Conservation (phyloP, 1,140 invertebrate genomes). For the Aethina tumida region DNA sequence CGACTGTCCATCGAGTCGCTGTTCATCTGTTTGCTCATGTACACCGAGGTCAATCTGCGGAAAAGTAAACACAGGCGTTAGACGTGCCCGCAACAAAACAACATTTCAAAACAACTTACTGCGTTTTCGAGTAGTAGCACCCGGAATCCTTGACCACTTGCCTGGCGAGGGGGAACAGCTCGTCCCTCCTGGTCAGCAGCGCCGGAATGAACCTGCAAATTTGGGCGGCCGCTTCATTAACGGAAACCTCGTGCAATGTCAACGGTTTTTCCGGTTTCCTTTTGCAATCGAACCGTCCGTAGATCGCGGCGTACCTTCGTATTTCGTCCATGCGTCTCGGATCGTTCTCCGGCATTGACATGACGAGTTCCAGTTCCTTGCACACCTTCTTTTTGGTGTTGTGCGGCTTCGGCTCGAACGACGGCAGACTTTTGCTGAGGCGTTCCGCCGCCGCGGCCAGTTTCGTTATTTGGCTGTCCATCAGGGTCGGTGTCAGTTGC, state of each 20-base stretch:
- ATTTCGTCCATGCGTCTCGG: slow-evolving; percentile 86
- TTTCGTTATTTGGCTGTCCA: slow-evolving; percentile 74
- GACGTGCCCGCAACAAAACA: background rate
- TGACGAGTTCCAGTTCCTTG: slow-evolving; percentile 83
- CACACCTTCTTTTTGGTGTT: slow-evolving; percentile 89
- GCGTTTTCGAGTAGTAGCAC: slow-evolving; percentile 52
- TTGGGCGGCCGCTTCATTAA: slow-evolving; percentile 96
- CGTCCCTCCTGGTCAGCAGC: slow-evolving; percentile 82
- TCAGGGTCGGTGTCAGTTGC: slow-evolving; percentile 63
- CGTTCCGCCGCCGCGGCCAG: slow-evolving; percentile 73
- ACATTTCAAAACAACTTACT: slow-evolving; percentile 22
- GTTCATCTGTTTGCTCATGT: slow-evolving; percentile 21
- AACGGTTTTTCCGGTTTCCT: slow-evolving; percentile 91
- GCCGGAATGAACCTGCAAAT: slow-evolving; percentile 84
- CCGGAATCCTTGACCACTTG: slow-evolving; percentile 91
- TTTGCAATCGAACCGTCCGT: slow-evolving; percentile 93
- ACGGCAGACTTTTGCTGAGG: slow-evolving; percentile 72
- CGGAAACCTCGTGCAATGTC: slow-evolving; percentile 91
- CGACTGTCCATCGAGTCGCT: slow-evolving; percentile 16
- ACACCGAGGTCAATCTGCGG: slow-evolving; percentile 26
- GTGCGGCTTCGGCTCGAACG: slow-evolving; percentile 77
- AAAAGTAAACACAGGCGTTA: background rate
- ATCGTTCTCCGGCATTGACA: slow-evolving; percentile 82
- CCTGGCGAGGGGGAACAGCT: slow-evolving; percentile 88
- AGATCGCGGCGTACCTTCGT: slow-evolving; percentile 92